Evolutionary conservation across 2,113 vertebrate species (phyloP).

Genomic region (Oncorhynchus gorbuscha): DNA sequence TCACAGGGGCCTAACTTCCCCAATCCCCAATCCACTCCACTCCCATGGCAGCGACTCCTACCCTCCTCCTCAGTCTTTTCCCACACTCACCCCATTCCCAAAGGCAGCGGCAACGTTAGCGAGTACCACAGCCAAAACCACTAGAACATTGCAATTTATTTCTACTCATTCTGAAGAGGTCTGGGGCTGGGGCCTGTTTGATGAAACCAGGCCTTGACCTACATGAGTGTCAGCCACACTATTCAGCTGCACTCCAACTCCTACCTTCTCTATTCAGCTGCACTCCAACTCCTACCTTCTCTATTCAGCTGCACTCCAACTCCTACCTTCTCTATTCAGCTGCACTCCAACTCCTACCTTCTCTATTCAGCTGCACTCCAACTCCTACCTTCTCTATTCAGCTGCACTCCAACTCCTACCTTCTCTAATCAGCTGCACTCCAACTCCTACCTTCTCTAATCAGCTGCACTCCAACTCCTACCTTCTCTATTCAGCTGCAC

Average conservation of each 20-base stretch:
- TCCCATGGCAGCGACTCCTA: conserved; percentile 65
- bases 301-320: conserved; percentile 28
- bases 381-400: conserved; percentile 4
- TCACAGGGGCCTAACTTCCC: conserved; percentile 61
- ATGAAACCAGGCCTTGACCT: too few relatives aligned
- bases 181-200: conserved; percentile 18
- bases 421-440: conserved; percentile 29
- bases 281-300: conserved; percentile 15
- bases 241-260: conserved; percentile 27
- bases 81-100: conserved; percentile 70
- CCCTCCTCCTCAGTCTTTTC: conserved; percentile 64
- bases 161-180: conserved; percentile 60
- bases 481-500: conserved; percentile 23
- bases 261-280: conserved; percentile 3
- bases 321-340: conserved; percentile 7
- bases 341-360: conserved; percentile 23
- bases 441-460: neutral
- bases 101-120: conserved; percentile 63
- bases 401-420: conserved; percentile 25
- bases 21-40: conserved; percentile 37
- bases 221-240: conserved; percentile 12
- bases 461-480: conserved; percentile 27
- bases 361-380: conserved; percentile 28
- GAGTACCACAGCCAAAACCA: conserved; percentile 63
- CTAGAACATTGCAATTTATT: conserved; percentile 67